Evolutionary conservation across 2,797 vertebrate species (phyloP), one percentile per base, ranked within the genome.

Genomic region (Alectoris magna): DNA sequence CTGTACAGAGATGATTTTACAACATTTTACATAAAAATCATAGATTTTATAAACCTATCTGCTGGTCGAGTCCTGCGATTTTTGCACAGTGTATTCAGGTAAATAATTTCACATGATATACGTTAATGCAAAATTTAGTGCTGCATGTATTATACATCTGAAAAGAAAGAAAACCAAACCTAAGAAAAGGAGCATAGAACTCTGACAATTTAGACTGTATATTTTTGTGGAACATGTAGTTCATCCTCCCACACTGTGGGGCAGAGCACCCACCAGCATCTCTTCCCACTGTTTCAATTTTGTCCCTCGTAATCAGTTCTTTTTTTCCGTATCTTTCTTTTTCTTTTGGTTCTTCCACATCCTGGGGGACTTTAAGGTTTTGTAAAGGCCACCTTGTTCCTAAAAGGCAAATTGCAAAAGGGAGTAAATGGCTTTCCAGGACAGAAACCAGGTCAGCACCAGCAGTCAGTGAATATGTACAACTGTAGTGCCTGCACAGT

Each of bases 41-140:
- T 39, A 71, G 60, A 58, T 77, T 87, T 89, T 83, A 68, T 22
- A 68, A 86, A 87, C 84, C 58, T 84, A 17, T 84, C 51, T 82
- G 56, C 86, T 9, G 10, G 74, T 68, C 69, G 91, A 87, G 90
- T 66, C 34, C 62, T 59, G 19, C 44, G 68, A 49, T 64, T 89
- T 84, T 93, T 81, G 81, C 14, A 18, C 9, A 76, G 19, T 76
- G 4, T 73, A 74, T 87, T 87, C 53, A 87, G 71, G 58, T 63
- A 85, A 80, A 31, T 44, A 71, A 55, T 85, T 87, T 84, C 75
- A 83, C 22, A 51, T 0, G 2, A 36, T 68, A 55, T 16, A 77
- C 44, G 27, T 88, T 78, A 88, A 62, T 49, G 81, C 31, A 80
- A 69, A 87, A 77, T 53, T 53, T 55, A 44, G 18, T 46, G 12